phyloP scores from a whole-genome alignment of 2,797 vertebrate genomes.

The Anguilla megastoma region DNA sequence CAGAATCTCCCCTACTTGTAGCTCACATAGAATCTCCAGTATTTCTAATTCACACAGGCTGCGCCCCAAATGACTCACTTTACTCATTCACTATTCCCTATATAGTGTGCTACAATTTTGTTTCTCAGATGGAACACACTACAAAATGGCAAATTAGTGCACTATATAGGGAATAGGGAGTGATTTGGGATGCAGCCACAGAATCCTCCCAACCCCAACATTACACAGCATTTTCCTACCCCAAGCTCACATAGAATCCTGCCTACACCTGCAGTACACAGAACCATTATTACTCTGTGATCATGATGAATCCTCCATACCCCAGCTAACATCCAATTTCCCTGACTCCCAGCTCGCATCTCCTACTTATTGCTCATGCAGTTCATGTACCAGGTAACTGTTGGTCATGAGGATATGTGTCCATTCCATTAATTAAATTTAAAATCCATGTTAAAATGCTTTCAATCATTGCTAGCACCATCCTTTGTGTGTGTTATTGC shows the following conservation, averaged over 20 bases:
- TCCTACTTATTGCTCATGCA: background rate
- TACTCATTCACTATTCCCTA: too few species aligned
- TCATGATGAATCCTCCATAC: background rate
- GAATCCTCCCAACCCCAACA: background rate
- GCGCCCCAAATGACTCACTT: too few species aligned
- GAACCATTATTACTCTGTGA: background rate
- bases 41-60: background rate
- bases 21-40: background rate
- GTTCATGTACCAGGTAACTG: background rate
- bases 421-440: background rate
- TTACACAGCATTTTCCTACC: background rate
- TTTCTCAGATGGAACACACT: too few species aligned
- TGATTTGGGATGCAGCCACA: too few species aligned
- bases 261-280: background rate
- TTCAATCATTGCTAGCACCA: background rate
- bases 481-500: background rate
- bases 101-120: too few species aligned
- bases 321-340: background rate
- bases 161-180: too few species aligned
- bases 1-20: background rate
- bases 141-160: too few species aligned
- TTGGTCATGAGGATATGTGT: background rate
- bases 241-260: background rate
- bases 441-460: background rate
- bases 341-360: background rate